Conservation (phyloP, 1,140 invertebrate species). For the Drosophila tsacasi region DNA sequence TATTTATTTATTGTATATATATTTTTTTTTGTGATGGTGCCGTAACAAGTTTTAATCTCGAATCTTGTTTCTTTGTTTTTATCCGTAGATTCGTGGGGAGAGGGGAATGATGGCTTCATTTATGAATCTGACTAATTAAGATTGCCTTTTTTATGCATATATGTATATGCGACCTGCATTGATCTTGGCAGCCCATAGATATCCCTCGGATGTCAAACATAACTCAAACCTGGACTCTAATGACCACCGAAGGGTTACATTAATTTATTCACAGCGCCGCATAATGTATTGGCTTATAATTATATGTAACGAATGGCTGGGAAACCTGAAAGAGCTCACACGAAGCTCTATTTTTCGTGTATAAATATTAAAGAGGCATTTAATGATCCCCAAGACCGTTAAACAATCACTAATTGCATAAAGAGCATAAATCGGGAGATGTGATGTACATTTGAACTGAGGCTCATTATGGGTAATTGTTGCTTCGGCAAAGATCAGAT, state of each 20-base stretch:
- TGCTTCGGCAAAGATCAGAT: neutral
- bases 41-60: slow-evolving; percentile 29
- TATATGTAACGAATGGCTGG: slow-evolving; percentile 5
- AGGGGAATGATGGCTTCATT: slow-evolving; percentile 20
- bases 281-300: slow-evolving; percentile 9
- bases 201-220: slow-evolving; percentile 6
- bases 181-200: neutral
- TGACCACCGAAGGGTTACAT: slow-evolving; percentile 10
- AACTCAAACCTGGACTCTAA: slow-evolving; percentile 2
- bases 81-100: slow-evolving; percentile 7
- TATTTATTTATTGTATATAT: neutral
- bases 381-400: neutral
- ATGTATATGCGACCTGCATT: slow-evolving; percentile 2
- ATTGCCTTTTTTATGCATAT: slow-evolving; percentile 18
- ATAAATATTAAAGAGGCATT: slow-evolving; percentile 1
- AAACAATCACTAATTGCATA: slow-evolving; percentile 19
- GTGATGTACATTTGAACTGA: neutral
- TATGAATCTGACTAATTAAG: slow-evolving; percentile 30
- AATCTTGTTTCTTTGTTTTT: slow-evolving; percentile 10
- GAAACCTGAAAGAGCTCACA: too few species aligned
- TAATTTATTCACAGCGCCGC: slow-evolving; percentile 10
- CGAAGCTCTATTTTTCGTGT: neutral
- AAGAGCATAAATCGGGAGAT: neutral
- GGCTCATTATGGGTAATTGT: neutral
- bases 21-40: neutral